Evolutionary conservation across 35 echinoderm and acorn worm genomes (phyloP).

Genomic region (Amphiura filiformis): DNA sequence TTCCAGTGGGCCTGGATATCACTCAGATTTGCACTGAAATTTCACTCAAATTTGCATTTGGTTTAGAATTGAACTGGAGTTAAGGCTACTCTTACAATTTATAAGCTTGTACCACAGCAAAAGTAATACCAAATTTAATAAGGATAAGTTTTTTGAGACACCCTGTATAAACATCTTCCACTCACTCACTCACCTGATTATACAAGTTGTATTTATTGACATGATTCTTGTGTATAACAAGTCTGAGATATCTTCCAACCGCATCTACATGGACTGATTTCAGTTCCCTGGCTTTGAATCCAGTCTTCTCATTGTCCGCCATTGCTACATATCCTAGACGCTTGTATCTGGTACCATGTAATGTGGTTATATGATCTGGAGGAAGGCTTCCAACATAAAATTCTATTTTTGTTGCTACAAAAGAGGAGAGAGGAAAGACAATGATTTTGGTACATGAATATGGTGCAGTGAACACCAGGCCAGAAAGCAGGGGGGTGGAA

Average conservation of each 20-base stretch:
- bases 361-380: constrained; percentile 68
- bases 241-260: constrained; percentile 71
- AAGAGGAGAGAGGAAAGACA: constrained; percentile 5
- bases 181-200: constrained; percentile 84
- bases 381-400: constrained; percentile 91
- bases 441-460: not conserved
- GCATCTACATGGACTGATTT: constrained; percentile 97
- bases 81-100: too few relatives aligned
- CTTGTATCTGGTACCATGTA: constrained; percentile 91
- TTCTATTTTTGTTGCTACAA: constrained; percentile 90
- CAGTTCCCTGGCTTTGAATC: constrained; percentile 91
- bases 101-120: too few relatives aligned
- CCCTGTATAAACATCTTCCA: too few relatives aligned
- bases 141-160: too few relatives aligned
- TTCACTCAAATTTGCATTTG: too few relatives aligned
- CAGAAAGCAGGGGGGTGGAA: not conserved
- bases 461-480: not conserved
- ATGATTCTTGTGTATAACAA: constrained; percentile 96
- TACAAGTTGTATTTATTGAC: constrained; percentile 97
- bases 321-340: constrained; percentile 88
- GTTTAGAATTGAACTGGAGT: too few relatives aligned
- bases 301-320: constrained; percentile 94
- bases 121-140: too few relatives aligned
- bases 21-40: too few relatives aligned
- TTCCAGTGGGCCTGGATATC: too few relatives aligned